Evolutionary conservation across 2,113 vertebrate species (phyloP).

Genomic region (Lepisosteus oculatus): DNA sequence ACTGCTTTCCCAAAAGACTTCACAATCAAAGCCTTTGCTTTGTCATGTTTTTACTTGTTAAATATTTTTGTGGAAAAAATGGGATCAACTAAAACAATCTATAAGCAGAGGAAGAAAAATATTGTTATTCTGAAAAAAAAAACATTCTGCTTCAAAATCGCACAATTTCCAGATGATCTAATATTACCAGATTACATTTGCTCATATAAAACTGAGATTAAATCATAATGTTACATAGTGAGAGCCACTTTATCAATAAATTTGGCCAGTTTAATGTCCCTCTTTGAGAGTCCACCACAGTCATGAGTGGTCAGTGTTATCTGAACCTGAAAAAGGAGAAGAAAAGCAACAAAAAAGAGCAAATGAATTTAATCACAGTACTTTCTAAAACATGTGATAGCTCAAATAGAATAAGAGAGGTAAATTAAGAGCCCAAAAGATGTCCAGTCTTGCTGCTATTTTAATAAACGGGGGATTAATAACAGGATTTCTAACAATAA

Average conservation of each 20-base stretch:
- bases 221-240: conserved; percentile 39
- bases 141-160: too few species aligned
- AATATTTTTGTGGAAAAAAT: too few species aligned
- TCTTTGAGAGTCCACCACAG: conserved; percentile 81
- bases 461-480: conserved; percentile 64
- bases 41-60: too few species aligned
- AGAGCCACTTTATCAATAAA: conserved; percentile 86
- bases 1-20: too few species aligned
- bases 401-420: conserved; percentile 35
- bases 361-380: too few species aligned
- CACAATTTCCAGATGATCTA: not conserved
- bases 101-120: too few species aligned
- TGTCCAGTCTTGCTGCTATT: conserved; percentile 44
- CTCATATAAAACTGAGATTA: not conserved
- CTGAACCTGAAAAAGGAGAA: conserved; percentile 75
- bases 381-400: not conserved
- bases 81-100: too few species aligned
- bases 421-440: conserved; percentile 35
- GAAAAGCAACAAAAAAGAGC: conserved; percentile 15
- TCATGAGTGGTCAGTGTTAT: conserved; percentile 92
- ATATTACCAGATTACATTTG: not conserved
- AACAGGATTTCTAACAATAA: conserved; percentile 45
- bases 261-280: conserved; percentile 87
- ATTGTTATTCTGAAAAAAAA: too few species aligned
- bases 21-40: too few species aligned